Percentiles rank a stretch among this genome's conserved stretches.
Evolutionary conservation across 2,113 vertebrate genomes (phyloP).

Genomic region (Gymnocephalus cernua): DNA sequence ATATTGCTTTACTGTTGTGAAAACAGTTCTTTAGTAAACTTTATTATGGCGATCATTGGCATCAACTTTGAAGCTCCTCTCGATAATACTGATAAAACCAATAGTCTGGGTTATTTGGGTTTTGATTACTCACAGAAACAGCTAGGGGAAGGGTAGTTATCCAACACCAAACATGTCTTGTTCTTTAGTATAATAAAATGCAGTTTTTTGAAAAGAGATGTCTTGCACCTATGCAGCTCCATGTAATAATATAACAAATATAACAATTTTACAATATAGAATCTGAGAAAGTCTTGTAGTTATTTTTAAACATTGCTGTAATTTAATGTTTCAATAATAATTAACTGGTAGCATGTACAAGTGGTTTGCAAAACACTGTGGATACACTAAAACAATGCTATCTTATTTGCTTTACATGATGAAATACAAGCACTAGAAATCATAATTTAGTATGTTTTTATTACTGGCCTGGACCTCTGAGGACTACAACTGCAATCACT

Average conservation of each 20-base stretch:
- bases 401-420: slow-evolving; percentile 4
- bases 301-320: not conserved
- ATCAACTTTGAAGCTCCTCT: not conserved
- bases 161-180: not conserved
- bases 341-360: not conserved
- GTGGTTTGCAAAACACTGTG: not conserved
- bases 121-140: not conserved
- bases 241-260: not conserved
- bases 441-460: not conserved
- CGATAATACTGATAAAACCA: not conserved
- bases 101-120: too few relatives aligned
- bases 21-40: not conserved
- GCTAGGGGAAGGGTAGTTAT: not conserved
- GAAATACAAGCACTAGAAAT: not conserved
- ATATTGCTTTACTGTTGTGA: not conserved
- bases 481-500: slow-evolving; percentile 2
- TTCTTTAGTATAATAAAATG: not conserved
- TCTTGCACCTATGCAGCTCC: not conserved
- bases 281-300: too few relatives aligned
- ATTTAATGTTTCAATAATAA: not conserved
- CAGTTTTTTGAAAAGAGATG: not conserved
- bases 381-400: not conserved
- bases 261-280: not conserved
- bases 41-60: not conserved
- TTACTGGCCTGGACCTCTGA: not conserved